These are phyloP conservation scores for Chloebia gouldiae DNA, from an alignment of 2,113 vertebrate species.

Conservation along the genomic window DNA sequence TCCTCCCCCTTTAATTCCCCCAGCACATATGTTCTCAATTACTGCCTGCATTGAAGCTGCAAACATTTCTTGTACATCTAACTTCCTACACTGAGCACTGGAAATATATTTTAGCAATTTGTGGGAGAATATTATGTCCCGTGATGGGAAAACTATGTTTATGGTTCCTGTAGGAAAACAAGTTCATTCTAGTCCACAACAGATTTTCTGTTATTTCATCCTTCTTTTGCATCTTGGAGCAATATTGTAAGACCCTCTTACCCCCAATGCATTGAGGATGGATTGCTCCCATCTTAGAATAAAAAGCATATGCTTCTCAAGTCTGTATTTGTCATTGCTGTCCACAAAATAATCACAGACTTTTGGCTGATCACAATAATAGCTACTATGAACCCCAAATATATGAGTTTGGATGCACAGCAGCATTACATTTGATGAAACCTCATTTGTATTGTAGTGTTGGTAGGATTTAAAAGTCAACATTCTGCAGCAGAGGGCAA, in stretches of 20 bases:
- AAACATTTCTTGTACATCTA: background rate
- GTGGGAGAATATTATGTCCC: slow-evolving; percentile 18
- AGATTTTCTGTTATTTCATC: background rate
- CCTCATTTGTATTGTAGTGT: background rate
- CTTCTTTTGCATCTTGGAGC: background rate
- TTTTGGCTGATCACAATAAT: background rate
- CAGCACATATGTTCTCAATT: slow-evolving; percentile 35
- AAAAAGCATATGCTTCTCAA: slow-evolving; percentile 16
- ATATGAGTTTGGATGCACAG: background rate
- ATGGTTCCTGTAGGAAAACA: slow-evolving; percentile 36
- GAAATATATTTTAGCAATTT: slow-evolving; percentile 34
- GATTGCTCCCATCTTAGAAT: background rate
- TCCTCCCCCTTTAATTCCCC: background rate
- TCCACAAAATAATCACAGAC: background rate
- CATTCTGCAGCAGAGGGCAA: slow-evolving; percentile 19
- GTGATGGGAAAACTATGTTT: slow-evolving; percentile 36
- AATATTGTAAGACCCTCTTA: background rate
- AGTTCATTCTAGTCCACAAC: background rate
- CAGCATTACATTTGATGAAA: background rate
- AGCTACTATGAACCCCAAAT: background rate
- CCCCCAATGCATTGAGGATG: background rate
- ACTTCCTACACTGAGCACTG: slow-evolving; percentile 16
- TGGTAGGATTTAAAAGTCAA: background rate
- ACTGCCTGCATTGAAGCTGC: slow-evolving; percentile 12
- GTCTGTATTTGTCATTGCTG: slow-evolving; percentile 1